Conservation (phyloP, 2,888 invertebrate genomes). For the Sesamia inferens region DNA sequence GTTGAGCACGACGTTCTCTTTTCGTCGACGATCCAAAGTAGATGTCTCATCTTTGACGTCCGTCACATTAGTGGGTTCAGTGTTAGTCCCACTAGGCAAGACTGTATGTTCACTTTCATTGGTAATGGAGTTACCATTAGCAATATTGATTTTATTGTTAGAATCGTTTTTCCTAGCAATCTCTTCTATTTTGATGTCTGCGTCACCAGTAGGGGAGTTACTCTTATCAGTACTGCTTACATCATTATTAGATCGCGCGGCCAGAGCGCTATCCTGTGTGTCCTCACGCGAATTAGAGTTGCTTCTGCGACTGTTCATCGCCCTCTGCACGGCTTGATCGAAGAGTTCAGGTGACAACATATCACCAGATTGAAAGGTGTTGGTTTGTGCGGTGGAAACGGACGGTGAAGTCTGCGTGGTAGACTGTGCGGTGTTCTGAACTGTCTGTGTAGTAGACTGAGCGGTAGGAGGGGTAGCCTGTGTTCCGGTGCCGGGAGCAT, state of each 20-base stretch:
- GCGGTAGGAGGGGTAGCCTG: constrained; percentile 85
- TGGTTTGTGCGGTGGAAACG: constrained; percentile 85
- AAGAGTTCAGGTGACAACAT: constrained; percentile 72
- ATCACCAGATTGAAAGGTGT: constrained; percentile 85
- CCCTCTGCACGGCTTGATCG: constrained; percentile 74
- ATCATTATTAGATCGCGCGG: constrained; percentile 58
- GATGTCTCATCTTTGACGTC: constrained; percentile 70
- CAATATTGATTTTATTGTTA: constrained; percentile 66
- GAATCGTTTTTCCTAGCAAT: constrained; percentile 76
- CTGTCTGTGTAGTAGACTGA: constrained; percentile 87
- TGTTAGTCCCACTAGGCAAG: constrained; percentile 66
- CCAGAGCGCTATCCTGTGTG: constrained; percentile 66
- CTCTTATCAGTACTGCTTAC: constrained; percentile 70
- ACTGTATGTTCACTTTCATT: constrained; percentile 60
- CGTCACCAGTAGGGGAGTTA: constrained; percentile 65
- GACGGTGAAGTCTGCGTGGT: constrained; percentile 87
- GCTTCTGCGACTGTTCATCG: constrained; percentile 26
- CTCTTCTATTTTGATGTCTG: constrained; percentile 80
- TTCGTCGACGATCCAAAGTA: constrained; percentile 84
- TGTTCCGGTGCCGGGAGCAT: constrained; percentile 84
- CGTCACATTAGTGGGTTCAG: constrained; percentile 59
- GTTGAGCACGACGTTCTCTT: constrained; percentile 60
- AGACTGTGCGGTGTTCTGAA: constrained; percentile 87
- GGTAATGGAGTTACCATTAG: constrained; percentile 67
- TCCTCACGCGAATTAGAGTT: constrained; percentile 71